phyloP scores from a whole-genome alignment of 2,113 vertebrate genomes.

The Dromaius novaehollandiae region DNA sequence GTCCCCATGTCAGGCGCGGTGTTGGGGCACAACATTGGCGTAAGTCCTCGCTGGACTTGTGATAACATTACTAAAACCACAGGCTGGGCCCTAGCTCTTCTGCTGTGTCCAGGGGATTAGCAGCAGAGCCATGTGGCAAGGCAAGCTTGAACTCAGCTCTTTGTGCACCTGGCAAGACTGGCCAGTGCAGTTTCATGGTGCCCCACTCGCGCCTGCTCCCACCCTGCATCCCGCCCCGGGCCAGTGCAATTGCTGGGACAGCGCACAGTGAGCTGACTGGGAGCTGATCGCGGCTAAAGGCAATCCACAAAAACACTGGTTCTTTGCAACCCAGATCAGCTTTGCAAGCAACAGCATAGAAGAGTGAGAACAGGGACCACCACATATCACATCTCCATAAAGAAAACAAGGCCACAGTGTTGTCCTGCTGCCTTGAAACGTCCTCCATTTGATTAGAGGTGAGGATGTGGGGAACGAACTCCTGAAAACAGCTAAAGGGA shows the following conservation, averaged over 20 bases:
- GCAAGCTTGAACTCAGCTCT: not conserved
- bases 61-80: not conserved
- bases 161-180: not conserved
- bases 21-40: not conserved
- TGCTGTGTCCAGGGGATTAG: not conserved
- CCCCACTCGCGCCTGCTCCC: not conserved
- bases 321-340: not conserved
- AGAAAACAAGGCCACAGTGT: not conserved
- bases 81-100: not conserved
- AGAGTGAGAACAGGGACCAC: not conserved
- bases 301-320: not conserved
- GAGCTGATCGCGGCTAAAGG: not conserved
- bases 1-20: fast-evolving
- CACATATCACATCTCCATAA: not conserved
- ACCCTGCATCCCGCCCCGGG: not conserved
- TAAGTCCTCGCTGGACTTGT: not conserved
- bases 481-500: not conserved
- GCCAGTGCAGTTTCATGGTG: fast-evolving
- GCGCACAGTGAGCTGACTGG: not conserved
- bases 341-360: not conserved
- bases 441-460: not conserved
- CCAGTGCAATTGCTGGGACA: not conserved
- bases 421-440: not conserved
- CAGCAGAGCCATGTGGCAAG: not conserved
- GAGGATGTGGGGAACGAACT: not conserved